Percentiles rank a stretch among this genome's conserved stretches.
Evolutionary conservation across 2,888 invertebrate genomes (phyloP).

Genomic region (Anagyrus pseudococci): DNA sequence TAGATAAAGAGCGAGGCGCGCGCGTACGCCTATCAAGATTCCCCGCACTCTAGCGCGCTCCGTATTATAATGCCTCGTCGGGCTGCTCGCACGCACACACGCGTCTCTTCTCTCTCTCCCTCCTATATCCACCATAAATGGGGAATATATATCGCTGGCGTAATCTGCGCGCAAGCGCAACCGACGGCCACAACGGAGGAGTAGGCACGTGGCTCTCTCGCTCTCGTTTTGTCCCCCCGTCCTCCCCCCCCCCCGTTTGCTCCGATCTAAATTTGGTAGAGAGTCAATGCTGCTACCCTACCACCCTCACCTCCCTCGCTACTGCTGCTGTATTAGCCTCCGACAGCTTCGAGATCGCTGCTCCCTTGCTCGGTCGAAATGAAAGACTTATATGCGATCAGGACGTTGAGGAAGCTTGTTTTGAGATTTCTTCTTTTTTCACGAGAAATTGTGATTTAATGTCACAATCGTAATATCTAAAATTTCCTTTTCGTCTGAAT

Average conservation of each 20-base stretch:
- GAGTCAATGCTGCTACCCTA: too few species aligned
- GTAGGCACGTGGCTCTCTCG: conserved; percentile 43
- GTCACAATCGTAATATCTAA: too few species aligned
- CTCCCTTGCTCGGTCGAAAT: too few species aligned
- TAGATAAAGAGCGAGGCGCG: conserved; percentile 49
- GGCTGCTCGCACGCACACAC: background rate
- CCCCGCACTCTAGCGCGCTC: too few species aligned
- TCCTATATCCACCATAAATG: conserved; percentile 1
- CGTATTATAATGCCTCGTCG: conserved; percentile 11
- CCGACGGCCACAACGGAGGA: conserved; percentile 35
- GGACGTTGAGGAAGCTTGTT: too few species aligned
- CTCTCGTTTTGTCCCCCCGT: background rate
- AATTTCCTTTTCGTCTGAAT: too few species aligned
- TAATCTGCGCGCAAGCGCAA: conserved; percentile 50
- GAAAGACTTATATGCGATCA: too few species aligned
- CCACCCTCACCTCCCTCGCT: too few species aligned
- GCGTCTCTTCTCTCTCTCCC: background rate
- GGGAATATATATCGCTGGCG: conserved; percentile 44
- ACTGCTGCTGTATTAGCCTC: too few species aligned
- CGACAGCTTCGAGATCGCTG: too few species aligned
- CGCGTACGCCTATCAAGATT: conserved; percentile 53
- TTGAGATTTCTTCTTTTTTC: too few species aligned
- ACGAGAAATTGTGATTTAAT: too few species aligned
- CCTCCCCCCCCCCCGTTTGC: conserved; percentile 7
- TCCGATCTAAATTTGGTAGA: conserved; percentile 56